Conservation (phyloP, 64 coral and sea anemone genomes). For the Montipora capricornis region DNA sequence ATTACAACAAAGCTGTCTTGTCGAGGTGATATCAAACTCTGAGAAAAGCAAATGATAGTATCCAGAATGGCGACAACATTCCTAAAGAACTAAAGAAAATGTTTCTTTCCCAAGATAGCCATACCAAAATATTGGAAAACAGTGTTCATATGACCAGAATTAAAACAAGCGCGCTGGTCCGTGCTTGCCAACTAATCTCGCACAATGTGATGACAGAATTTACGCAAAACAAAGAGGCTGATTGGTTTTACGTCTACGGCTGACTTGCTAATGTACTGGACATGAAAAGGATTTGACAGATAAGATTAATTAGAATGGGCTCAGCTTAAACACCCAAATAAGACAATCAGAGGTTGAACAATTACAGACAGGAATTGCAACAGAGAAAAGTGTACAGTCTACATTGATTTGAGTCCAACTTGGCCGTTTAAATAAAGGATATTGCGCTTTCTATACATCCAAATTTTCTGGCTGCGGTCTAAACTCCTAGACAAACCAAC, state of each 20-base stretch:
- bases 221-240: constrained; percentile 18
- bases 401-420: too few species aligned
- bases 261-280: constrained; percentile 23
- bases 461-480: too few species aligned
- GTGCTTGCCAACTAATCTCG: not conserved
- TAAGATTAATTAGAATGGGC: not conserved
- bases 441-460: too few species aligned
- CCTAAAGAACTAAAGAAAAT: constrained; percentile 19
- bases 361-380: not conserved
- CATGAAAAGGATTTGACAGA: not conserved
- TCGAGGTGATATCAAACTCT: not conserved
- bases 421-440: too few species aligned
- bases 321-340: not conserved
- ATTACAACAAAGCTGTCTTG: not conserved
- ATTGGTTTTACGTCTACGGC: constrained; percentile 19
- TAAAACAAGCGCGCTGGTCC: not conserved
- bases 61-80: not conserved
- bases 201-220: not conserved
- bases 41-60: constrained; percentile 4
- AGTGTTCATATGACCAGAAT: too few species aligned
- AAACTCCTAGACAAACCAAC: too few species aligned
- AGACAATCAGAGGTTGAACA: not conserved
- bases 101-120: not conserved
- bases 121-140: not conserved
- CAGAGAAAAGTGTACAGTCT: too few species aligned